Base-by-base conservation (phyloP, 2,113 vertebrate genomes). In the Blennius ocellaris region DNA sequence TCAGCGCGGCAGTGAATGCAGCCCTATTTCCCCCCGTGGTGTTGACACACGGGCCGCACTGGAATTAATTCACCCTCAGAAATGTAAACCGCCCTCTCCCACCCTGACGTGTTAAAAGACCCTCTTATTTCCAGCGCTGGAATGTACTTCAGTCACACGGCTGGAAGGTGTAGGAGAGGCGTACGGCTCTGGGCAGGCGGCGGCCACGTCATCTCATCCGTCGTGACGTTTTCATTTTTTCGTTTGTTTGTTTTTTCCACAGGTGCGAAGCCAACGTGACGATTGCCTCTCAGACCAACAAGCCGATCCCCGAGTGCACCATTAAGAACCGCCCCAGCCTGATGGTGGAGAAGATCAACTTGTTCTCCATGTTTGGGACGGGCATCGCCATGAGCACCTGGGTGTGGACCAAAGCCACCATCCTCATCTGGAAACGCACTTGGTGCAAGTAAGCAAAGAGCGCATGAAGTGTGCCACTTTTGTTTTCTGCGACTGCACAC, bases 351-450 rank as follows among this genome's bases (percentile, higher is more conserved):
- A 99, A 99, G 91, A 99, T 99, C 87, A 99, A 99, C 83, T 94
- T 99, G 59, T 99, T 99, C n/a, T 97, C 97, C 81, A 98, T 99
- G 97, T 99, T 99, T 6, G 98, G 97, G 59, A 99, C 98, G 0
- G 98, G 97, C 10, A 95, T 99, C 37, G 94, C 96, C 75, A 99
- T 99, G 98, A 99, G 98, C 82, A 99, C 97, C 69, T 99, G 98
- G 98, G 97, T 99, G 39, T 99, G 98, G 98, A 99, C 98, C 83
- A 99, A 98, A 81, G 98, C 98, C 82, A 99, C 98, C 0, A 92
- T 98, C 71, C 96, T 99, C 81, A 99, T 99, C 89, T 99, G 98
- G 98, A 97, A 96, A 84, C 96, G 97, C 41, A 97, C 97, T 73
- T 99, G 97, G 97, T 97, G 95, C 95, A 97, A 95, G 98, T 99